Evolutionary conservation across 2,888 invertebrate genomes (phyloP), one percentile per base, ranked within the genome.

Genomic region (Pycnomerus fuliginosus): DNA sequence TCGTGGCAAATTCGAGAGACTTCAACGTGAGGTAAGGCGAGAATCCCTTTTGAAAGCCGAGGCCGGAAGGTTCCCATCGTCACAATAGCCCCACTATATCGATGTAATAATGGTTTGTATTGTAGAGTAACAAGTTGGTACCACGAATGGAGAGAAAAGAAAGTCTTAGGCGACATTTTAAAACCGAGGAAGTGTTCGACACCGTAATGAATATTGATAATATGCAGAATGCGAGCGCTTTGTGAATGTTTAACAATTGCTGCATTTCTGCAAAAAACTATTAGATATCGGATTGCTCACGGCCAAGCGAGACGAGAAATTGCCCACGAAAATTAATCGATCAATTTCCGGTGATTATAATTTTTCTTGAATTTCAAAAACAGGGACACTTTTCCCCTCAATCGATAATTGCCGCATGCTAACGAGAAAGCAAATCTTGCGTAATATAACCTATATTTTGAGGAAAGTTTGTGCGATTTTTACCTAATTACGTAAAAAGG

Each of bases 141-240:
- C 15, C 34, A 16, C 12, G 30, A 36, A 36, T 37, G 24, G 36
- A 31, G 32, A 24, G 31, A 38, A 47, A 47, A 22, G 43, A 47
- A 47, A 47, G 43, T 47, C 25, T 35, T 23, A 23, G 30, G 34
- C 39, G 39, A 46, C 41, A 46, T 46, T 46, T 46, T 22, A 23
- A 32, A 41, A 32, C 38, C 28, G 37, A 46, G 46, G 46, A 46
- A 46, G 41, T 37, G 13, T 13, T 32, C 20, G 23, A 23, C 20
- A 13, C 25, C 24, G 11, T 5, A 11, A 44, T 37, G 41, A 41
- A 41, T 41, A 46, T 41, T 46, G 28, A 46, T 46, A 30, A 23
- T 17, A 23, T 22, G 22, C 37, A 29, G 10, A 17, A 15, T 34
- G 10, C 12, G 27, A 32, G 24, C 28, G 33, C 16, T 27, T 3